Base-by-base conservation (phyloP, 2,797 vertebrate species). In the Paguma larvata region DNA sequence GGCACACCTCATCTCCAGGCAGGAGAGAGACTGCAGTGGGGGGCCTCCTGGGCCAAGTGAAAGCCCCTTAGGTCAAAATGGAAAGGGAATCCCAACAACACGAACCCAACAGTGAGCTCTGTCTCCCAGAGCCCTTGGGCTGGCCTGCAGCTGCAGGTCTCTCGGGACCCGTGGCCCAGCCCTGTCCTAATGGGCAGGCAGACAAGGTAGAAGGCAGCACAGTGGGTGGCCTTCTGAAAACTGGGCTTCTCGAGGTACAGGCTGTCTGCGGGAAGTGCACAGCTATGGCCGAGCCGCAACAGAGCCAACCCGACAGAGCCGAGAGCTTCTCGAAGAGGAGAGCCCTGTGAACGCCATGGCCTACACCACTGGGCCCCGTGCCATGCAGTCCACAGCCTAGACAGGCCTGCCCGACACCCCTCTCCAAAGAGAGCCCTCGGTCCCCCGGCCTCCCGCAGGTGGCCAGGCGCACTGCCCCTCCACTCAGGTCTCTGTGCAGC, bases 291-390 rank as follows among this genome's bases (percentile, higher is more conserved):
- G 41, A 27, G 4, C 5, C 18, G 0, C n/a, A 4, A 9, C 14
- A 65, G 65, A 23, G 30, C 48, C 65, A 15, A 0, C 23, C 30
- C 0, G 0, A 7, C 3, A 21, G 10, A 41, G 3, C 0, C 0
- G 11, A 15, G 65, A 38, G 30, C 51, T 38, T 12, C 32, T 3
- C 6, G 27, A 72, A 11, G 23, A 2, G 4, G 0, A 44, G 32
- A 56, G 2, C 6, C 19, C 34, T 1, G 8, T 48, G 46, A 65
- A 30, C 23, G 67, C 30, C 32, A 19, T 0, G 0, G 19, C 51
- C 67, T 38, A n/a, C 0, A 1, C 11, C 13, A 46, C 1, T 1
- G n/a, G 11, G 1, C 44, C 46, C 19, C n/a, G 1, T 15, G 16
- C 8, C 56, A 23, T 0, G 0, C 16, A 2, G 34, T 21, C 6